phyloP scores from a whole-genome alignment of 2,888 invertebrate species.

The Lasius fuliginosus region DNA sequence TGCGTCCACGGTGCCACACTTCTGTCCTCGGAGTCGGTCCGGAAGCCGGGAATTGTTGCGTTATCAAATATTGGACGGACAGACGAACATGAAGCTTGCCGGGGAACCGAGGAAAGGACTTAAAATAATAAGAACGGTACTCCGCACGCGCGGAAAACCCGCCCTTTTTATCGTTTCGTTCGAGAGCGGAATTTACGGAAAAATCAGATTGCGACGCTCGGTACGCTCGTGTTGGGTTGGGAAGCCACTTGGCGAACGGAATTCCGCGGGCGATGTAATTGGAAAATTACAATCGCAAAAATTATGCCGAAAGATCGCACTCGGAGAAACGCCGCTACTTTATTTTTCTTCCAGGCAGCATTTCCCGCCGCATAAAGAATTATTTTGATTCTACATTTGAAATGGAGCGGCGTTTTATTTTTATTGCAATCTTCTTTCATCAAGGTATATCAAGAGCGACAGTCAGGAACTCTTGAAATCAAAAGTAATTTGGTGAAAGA shows the following conservation, averaged over 20 bases:
- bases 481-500: conserved; percentile 32
- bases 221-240: conserved; percentile 2
- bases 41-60: conserved; percentile 31
- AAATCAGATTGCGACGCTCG: conserved; percentile 38
- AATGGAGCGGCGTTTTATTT: conserved; percentile 6
- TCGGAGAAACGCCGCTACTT: conserved; percentile 21
- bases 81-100: conserved; percentile 4
- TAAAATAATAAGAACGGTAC: conserved; percentile 33
- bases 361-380: conserved; percentile 33
- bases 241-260: conserved; percentile 29
- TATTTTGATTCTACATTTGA: conserved; percentile 39
- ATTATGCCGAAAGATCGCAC: conserved; percentile 30
- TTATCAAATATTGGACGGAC: conserved; percentile 26
- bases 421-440: conserved; percentile 41
- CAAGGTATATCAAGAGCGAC: conserved; percentile 31
- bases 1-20: neutral
- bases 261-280: conserved; percentile 61
- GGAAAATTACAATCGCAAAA: conserved; percentile 71
- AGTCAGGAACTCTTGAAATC: conserved; percentile 39
- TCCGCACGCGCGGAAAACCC: neutral
- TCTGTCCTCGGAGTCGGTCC: neutral
- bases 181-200: neutral
- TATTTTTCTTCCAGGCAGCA: conserved; percentile 13
- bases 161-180: conserved; percentile 33
- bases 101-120: neutral